Evolutionary conservation across 1,140 invertebrate species (phyloP), one percentile per base, ranked within the genome.

Genomic region (Neelides sp.): DNA sequence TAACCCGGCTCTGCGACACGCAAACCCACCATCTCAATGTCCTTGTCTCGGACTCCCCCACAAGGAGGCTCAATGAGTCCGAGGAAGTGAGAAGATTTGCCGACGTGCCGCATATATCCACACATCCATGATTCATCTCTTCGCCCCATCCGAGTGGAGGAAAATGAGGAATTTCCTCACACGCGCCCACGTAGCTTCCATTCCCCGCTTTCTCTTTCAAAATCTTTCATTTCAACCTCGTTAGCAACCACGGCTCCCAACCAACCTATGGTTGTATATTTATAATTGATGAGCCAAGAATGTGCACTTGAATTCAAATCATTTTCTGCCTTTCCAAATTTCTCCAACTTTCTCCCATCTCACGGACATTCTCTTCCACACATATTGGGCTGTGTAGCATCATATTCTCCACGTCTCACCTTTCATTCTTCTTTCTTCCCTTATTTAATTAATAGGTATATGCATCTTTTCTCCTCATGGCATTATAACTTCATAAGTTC

Each of bases 101-200:
- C n/a, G n/a, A n/a, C n/a, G n/a, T n/a, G n/a, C n/a, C n/a, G n/a
- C n/a, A n/a, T n/a, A n/a, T n/a, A n/a, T n/a, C n/a, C n/a, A n/a
- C n/a, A n/a, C n/a, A 24, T 43, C 45, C 44, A 35, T 15, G n/a
- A 19, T 52, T 45, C 42, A 22, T 47, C 35, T 48, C 27, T 35
- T 23, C 35, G n/a, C n/a, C n/a, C n/a, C n/a, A n/a, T n/a, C n/a
- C n/a, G n/a, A n/a, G n/a, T n/a, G n/a, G n/a, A n/a, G n/a, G n/a
- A n/a, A n/a, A n/a, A n/a, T n/a, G n/a, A n/a, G n/a, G n/a, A n/a
- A n/a, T n/a, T n/a, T n/a, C n/a, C n/a, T n/a, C n/a, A n/a, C n/a
- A n/a, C n/a, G n/a, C n/a, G n/a, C n/a, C n/a, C n/a, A n/a, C 49
- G 15, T 41, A 22, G 10, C 39, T 42, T 47, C 13, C 12, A 12